Conservation (phyloP, 2,113 vertebrate genomes). For the Neomonachus schauinslandi region DNA sequence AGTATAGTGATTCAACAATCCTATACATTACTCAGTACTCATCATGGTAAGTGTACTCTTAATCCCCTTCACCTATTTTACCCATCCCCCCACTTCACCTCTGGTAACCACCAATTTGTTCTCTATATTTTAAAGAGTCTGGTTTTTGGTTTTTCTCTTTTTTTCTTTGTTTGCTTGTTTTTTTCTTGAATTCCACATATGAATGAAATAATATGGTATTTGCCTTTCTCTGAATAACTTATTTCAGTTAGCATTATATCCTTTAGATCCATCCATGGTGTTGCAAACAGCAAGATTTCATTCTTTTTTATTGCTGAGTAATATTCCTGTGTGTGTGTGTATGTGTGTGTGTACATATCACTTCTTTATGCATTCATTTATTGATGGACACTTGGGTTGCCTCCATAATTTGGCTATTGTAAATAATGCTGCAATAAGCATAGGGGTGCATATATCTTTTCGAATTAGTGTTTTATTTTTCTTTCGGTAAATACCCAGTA, state of each 20-base stretch:
- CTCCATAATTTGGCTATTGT: neutral
- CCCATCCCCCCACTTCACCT: neutral
- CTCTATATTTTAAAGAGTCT: neutral
- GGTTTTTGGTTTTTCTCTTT: neutral
- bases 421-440: neutral
- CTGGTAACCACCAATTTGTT: neutral
- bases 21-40: neutral
- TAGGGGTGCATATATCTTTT: neutral
- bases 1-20: neutral
- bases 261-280: neutral
- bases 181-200: neutral
- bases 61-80: neutral
- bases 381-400: neutral
- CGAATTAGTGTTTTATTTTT: neutral
- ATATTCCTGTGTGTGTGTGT: neutral
- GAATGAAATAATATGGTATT: neutral
- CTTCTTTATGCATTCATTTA: neutral
- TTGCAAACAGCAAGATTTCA: neutral
- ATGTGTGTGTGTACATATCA: neutral
- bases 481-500: neutral
- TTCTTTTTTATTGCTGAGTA: neutral
- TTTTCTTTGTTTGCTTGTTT: neutral
- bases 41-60: neutral
- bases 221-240: neutral
- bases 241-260: neutral